These are phyloP conservation scores for Plecturocebus donacophilus DNA, from an alignment of 2,113 vertebrate genomes.

Conservation along the genomic window DNA sequence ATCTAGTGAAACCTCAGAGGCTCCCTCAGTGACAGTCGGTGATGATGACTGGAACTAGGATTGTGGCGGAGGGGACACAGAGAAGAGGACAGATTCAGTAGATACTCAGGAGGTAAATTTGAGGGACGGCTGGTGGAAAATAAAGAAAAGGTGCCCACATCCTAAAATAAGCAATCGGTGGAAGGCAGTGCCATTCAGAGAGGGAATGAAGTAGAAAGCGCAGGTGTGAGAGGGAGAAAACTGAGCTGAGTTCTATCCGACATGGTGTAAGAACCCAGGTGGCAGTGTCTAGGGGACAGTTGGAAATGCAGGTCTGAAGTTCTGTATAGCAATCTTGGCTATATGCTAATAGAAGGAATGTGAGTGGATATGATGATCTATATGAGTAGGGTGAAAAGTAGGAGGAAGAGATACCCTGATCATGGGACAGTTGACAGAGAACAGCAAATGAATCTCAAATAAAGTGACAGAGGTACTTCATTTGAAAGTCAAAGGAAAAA, in stretches of 20 bases:
- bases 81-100: not conserved
- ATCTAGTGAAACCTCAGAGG: not conserved
- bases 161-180: accelerated
- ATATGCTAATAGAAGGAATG: not conserved
- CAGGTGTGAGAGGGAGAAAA: no score
- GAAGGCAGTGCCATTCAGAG: not conserved
- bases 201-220: not conserved
- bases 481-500: not conserved
- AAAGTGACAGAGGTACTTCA: not conserved
- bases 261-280: not conserved
- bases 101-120: not conserved
- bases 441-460: not conserved
- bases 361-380: no score
- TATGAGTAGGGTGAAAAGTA: accelerated
- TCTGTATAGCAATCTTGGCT: no score
- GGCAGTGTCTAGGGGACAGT: not conserved
- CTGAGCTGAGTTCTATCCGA: no score
- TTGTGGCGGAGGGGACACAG: accelerated
- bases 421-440: not conserved
- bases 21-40: not conserved
- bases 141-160: not conserved
- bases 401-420: not conserved
- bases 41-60: not conserved
- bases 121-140: not conserved
- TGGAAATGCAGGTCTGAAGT: not conserved